Base-by-base conservation (phyloP, 2,113 vertebrate genomes). In the Regulus satrapa region DNA sequence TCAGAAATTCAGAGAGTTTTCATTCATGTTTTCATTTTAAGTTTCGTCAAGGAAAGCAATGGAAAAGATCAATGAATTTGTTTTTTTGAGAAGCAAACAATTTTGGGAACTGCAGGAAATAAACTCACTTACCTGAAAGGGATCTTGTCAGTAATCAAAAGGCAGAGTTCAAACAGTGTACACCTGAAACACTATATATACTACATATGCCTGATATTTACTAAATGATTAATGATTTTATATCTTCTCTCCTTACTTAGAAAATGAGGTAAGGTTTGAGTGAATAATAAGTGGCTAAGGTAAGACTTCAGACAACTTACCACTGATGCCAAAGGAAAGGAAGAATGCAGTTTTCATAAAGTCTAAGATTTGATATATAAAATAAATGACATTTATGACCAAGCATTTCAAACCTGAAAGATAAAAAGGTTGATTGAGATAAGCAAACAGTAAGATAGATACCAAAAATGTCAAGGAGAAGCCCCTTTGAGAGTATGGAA, bases 91-190 rank as follows among this genome's bases (percentile, higher is more conserved):
- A 45, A 59, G n/a, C 21, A 87, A 18, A 92, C 83, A 92, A 14
- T 94, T 62, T 95, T 69, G 5, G 26, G 41, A 95, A 82, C 36
- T 41, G 23, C 36, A 92, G 91, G 49, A 95, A 96, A 95, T 94
- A 93, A 93, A 58, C 49, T 86, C 54, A 85, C 19, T 95, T 69
- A 94, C 40, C 92, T 93, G 85, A 94, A 97, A 92, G 18, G 67
- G 63, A 92, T 91, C 66, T 52, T 96, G 86, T 88, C 85, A 93
- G 58, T 93, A 93, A 95, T 85, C 73, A 97, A 95, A 97, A 96
- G 80, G 23, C 1, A 4, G 28, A 1, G 20, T 89, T 95, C 79
- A 95, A 88, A 93, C 95, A 89, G 77, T 56, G 72, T 80, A 75
- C 31, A 69, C 45, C 64, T 89, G 45, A 46, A 95, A 46, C 29